These are phyloP conservation scores for Notarius quadriscutis DNA, from an alignment of 2,113 vertebrate genomes.

Conservation along the genomic window DNA sequence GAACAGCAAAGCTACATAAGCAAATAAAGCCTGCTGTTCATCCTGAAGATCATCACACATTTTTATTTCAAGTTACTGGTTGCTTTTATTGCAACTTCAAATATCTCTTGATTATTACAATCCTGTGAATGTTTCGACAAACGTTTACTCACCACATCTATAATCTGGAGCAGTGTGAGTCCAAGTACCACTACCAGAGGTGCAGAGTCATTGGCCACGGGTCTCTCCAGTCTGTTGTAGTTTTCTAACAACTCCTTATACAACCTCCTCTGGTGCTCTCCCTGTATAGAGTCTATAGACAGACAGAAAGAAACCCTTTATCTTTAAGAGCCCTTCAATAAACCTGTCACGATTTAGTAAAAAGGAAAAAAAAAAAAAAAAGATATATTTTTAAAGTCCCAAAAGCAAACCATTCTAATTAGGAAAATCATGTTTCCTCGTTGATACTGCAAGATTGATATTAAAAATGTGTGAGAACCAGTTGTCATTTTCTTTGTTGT, in stretches of 20 bases:
- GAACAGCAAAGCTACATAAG: not conserved
- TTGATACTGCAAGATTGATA: too few species aligned
- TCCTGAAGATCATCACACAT: not conserved
- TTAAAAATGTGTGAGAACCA: too few species aligned
- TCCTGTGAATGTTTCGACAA: not conserved
- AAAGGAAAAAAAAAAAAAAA: not conserved
- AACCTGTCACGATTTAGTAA: too few species aligned
- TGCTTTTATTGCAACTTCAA: not conserved
- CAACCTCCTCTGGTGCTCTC: conserved; percentile 81
- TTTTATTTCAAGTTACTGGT: not conserved
- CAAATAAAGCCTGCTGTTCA: not conserved
- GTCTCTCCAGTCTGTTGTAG: conserved; percentile 85
- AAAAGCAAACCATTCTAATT: not conserved
- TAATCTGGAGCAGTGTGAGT: conserved; percentile 87
- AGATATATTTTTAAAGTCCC: not conserved
- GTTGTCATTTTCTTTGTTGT: too few species aligned
- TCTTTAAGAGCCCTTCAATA: not conserved
- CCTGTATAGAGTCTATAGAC: conserved; percentile 75
- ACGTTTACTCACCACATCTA: conserved; percentile 81
- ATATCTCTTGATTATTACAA: not conserved
- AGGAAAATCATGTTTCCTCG: not conserved
- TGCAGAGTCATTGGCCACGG: conserved; percentile 82
- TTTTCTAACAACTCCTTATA: conserved; percentile 83
- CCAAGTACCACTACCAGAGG: conserved; percentile 82
- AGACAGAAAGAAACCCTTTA: not conserved